A percentile compares a stretch with the other conserved stretches of the same genome.
phyloP scores from a whole-genome alignment of 2,888 invertebrate genomes.

The Apodemia mormo region DNA sequence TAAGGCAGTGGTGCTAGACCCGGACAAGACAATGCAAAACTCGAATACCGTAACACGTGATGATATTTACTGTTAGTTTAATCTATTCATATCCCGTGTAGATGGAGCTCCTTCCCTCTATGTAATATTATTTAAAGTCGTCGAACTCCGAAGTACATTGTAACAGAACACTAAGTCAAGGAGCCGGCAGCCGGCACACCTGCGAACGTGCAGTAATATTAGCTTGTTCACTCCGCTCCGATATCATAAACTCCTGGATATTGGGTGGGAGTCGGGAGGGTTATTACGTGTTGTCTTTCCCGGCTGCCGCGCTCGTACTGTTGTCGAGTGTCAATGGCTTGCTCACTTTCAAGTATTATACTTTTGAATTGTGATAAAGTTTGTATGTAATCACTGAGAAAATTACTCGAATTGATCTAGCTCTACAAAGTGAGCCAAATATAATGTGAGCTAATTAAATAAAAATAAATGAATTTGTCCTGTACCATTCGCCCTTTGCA shows the following conservation, averaged over 20 bases:
- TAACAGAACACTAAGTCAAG: not conserved
- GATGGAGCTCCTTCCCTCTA: not conserved
- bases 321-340: not conserved
- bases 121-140: not conserved
- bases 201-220: conserved; percentile 3
- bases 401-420: no score
- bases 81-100: not conserved
- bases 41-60: no score
- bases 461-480: no score
- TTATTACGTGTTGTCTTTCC: conserved; percentile 9
- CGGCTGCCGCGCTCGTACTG: not conserved
- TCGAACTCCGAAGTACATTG: not conserved
- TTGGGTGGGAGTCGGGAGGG: not conserved
- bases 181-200: not conserved
- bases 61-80: not conserved
- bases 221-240: conserved; percentile 7
- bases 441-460: no score
- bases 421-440: no score
- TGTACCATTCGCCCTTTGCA: no score
- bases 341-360: not conserved
- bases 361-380: not conserved
- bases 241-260: conserved; percentile 4
- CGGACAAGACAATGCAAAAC: no score
- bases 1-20: no score
- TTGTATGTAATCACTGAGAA: no score